Evolutionary conservation across 2,888 invertebrate species (phyloP), one percentile per base, ranked within the genome.

Genomic region (Zonitis immaculata): DNA sequence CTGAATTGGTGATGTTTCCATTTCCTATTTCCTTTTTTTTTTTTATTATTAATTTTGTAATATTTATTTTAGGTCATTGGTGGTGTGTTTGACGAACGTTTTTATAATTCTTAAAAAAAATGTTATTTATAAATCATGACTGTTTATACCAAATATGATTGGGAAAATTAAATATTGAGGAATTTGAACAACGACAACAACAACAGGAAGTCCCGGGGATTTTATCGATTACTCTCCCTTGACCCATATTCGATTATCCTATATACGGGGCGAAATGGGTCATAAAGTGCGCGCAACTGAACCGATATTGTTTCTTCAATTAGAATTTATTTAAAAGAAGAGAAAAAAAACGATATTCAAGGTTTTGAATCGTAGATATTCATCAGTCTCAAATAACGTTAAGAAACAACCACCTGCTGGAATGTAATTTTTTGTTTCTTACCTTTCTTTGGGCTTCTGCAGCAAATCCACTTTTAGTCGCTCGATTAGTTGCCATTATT

Each of bases 381-480:
- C n/a, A n/a, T 30, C 6, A 14, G 5, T 12, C 12, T 12, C 14
- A 8, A 12, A 8, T 35, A 16, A 12, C 3, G 1, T 32, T 9
- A 16, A 35, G 12, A 12, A 35, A 7, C 52, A 44, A 39, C 26
- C 26, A 44, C 44, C 14, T 25, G 28, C 45, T 9, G 28, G 14
- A 22, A 4, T 22, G 22, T 22, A 22, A 5, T 4, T 4, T 22
- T 22, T 22, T 22, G 3, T 22, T 22, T 22, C 22, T 84, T 78
- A 95, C 95, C 87, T 95, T 95, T 75, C 90, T 85, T 78, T 95
- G 95, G 49, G 95, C 93, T 77, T 95, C 95, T 54, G 95, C 94
- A 67, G 95, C 95, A 81, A 95, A 92, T 85, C 95, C 95, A 72
- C 91, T 91, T 77, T 92, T 92, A 56, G 91, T 80, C 66, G 92